Evolutionary conservation across 2,113 vertebrate species (phyloP).

Genomic region (Dicrurus megarhynchus): DNA sequence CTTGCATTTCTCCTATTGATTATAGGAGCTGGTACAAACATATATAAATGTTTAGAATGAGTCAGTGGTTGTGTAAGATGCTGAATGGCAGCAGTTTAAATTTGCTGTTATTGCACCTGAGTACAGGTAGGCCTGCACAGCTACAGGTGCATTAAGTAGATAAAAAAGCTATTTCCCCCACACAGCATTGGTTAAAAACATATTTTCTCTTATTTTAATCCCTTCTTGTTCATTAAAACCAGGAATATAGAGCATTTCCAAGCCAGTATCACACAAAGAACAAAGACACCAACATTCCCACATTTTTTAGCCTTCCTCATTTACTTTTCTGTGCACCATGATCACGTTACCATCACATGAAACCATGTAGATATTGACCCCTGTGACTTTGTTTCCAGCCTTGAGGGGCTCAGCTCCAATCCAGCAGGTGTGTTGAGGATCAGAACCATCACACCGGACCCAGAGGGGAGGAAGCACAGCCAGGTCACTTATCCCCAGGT

Average conservation of each 20-base stretch:
- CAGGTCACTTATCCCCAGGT: constrained; percentile 16
- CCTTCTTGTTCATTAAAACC: background rate
- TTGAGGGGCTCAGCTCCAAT: constrained; percentile 85
- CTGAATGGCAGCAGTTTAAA: background rate
- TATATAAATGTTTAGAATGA: too few relatives aligned
- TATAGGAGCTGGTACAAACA: background rate
- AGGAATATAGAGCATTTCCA: background rate
- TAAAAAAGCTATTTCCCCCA: background rate
- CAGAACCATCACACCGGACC: constrained; percentile 88
- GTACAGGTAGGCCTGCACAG: background rate
- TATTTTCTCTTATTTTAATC: background rate
- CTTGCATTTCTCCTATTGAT: background rate
- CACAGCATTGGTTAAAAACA: background rate
- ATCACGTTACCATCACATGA: constrained; percentile 80
- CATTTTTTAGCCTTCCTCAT: background rate
- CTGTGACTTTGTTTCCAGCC: constrained; percentile 63
- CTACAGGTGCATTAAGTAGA: background rate
- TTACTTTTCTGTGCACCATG: background rate
- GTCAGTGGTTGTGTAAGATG: background rate
- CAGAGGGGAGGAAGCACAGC: constrained; percentile 81
- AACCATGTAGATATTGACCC: constrained; percentile 78
- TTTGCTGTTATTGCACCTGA: background rate
- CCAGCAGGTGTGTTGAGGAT: constrained; percentile 84
- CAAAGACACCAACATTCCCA: background rate
- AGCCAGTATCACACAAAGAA: background rate